Evolutionary conservation across 2,113 vertebrate genomes (phyloP).

Genomic region (Benitochromis conjunctus): DNA sequence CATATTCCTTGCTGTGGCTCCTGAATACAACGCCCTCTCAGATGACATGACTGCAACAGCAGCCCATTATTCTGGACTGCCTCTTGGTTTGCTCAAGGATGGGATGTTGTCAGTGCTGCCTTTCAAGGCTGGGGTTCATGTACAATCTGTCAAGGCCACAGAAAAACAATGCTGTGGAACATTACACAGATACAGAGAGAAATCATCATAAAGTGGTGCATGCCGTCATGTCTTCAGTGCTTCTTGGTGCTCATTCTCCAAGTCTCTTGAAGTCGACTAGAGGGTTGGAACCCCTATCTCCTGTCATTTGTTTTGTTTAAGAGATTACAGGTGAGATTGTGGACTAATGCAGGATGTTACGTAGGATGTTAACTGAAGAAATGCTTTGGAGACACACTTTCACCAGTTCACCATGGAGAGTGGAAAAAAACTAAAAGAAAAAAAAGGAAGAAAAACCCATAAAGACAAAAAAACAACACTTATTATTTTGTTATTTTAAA

Average conservation of each 20-base stretch:
- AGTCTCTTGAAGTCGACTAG: not conserved
- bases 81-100: conserved; percentile 59
- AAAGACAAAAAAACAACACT: not conserved
- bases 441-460: accelerated
- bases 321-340: not conserved
- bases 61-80: conserved; percentile 55
- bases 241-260: not conserved
- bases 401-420: not conserved
- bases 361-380: not conserved
- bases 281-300: not conserved
- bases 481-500: not conserved
- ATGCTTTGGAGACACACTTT: not conserved
- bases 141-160: conserved; percentile 50
- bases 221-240: not conserved
- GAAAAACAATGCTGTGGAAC: conserved; percentile 53
- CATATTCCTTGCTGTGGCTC: conserved; percentile 19
- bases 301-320: not conserved
- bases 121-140: conserved; percentile 56
- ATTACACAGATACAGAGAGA: conserved; percentile 14
- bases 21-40: conserved; percentile 41
- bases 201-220: not conserved
- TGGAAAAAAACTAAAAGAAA: not conserved
- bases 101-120: conserved; percentile 59
- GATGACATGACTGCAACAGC: conserved; percentile 57
- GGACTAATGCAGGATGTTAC: not conserved